Base-by-base conservation (phyloP, 2,888 invertebrate genomes). In the Boloria euphrosyne region DNA sequence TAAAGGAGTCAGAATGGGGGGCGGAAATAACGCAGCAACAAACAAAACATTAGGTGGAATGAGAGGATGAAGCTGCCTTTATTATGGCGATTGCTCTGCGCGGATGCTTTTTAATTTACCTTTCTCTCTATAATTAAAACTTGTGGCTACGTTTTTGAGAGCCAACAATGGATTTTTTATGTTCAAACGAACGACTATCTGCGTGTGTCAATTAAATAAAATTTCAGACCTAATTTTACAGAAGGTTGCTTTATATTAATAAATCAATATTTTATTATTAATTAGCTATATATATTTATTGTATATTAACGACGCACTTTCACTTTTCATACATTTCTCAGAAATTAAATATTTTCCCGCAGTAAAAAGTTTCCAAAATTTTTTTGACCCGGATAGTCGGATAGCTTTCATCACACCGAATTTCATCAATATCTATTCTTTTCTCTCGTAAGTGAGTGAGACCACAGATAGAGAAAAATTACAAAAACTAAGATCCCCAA, bases 21-120 rank as follows among this genome's bases (percentile, higher is more conserved):
- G 70, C 54, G 62, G 52, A 64, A 66, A 66, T 61, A 70, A 70
- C 68, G 66, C 70, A 64, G 63, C 68, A 58, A 62, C 66, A 70
- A 70, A 70, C 70, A 70, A 70, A 70, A 69, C 71, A 67, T 65
- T 71, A 78, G 77, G 72, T 78, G 80, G 80, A 81, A 82, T 79
- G 76, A 78, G 74, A 76, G 74, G 76, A 72, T 76, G 78, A 80
- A 79, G 76, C 80, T 80, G 79, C 52, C 78, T 82, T 83, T 79
- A 75, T 73, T 75, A 77, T 77, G 76, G 76, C 83, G 79, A 84
- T 85, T 82, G 80, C 78, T 80, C 81, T 81, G 86, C 83, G 71
- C 82, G 84, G 83, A 75, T 83, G 86, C 85, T 85, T 90, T 90
- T 90, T 89, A 90, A 90, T 90, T 87, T 87, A 87, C 85, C 89